Base-by-base conservation (phyloP, 2,888 invertebrate species). In the Campoletis raptor region DNA sequence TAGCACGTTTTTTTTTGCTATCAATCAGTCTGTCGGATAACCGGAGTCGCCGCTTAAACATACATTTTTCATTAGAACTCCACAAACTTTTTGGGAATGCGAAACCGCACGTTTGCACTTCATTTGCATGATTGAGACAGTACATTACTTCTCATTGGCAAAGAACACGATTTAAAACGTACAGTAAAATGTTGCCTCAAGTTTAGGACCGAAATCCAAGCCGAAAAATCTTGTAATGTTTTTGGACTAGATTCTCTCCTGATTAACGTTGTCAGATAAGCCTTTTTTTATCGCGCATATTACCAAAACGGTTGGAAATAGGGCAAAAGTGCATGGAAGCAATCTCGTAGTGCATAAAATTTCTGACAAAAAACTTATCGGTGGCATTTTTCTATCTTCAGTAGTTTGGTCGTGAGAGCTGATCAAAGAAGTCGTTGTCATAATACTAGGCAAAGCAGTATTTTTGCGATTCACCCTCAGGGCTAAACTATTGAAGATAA, bases 81-180 rank as follows among this genome's bases (percentile, higher is more conserved):
- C 48, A 37, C 40, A 72, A 52, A 48, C 21, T 78, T 36, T 52
- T 15, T 69, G 77, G 64, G 73, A 81, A 81, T 83, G 77, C 40
- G 52, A 69, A 48, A 52, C 24, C 37, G 86, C 86, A 86, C 78
- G 83, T 69, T 81, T 81, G 83, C 69, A 80, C 74, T 64, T 37
- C 21, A 30, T 45, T 72, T 80, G 80, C 80, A 80, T 80, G 80
- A 72, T 40, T 57, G n/a, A 45, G 57, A 52, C 18, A 21, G 42
- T 54, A 57, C 69, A 6, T 79, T 18, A 54, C 12, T 21, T 18
- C 45, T 48, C 52, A 74, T 57, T 42, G 21, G n/a, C 12, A 36
- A 61, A 61, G 24, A 40, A 45, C 48, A 52, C 45, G 0, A 45
- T 8, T 18, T 48, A 12, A 8, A 45, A 70, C 30, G 12, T 30